Conservation (phyloP, 2,113 vertebrate genomes). For the Pelmatolapia mariae region DNA sequence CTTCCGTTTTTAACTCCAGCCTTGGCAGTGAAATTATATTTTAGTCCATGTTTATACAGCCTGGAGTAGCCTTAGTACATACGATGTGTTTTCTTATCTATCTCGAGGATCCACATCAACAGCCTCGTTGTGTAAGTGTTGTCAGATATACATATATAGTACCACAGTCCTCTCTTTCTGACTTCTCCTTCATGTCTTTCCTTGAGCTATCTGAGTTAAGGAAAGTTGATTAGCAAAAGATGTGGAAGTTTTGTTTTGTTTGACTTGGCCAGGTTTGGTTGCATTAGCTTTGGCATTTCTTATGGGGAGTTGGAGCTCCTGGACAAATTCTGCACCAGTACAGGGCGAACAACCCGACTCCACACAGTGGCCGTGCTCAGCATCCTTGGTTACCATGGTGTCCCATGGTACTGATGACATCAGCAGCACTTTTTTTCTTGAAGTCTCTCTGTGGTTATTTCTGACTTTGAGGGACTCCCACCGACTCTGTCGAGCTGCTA, state of each 20-base stretch:
- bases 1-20: not conserved
- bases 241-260: rapidly evolving
- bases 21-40: not conserved
- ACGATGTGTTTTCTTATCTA: not conserved
- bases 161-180: not conserved
- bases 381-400: not conserved
- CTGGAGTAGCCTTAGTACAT: not conserved
- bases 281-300: not conserved
- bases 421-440: not conserved
- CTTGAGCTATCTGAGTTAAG: not conserved
- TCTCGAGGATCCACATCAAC: not conserved
- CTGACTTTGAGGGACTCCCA: not conserved
- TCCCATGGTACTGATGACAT: not conserved
- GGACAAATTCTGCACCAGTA: not conserved
- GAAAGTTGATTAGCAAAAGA: not conserved
- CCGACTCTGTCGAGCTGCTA: not conserved
- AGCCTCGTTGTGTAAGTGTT: not conserved
- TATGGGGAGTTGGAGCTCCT: not conserved
- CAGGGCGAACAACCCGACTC: not conserved
- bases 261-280: not conserved
- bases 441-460: not conserved
- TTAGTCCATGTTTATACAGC: not conserved
- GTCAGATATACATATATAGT: not conserved
- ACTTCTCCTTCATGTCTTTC: not conserved
- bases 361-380: not conserved